Conservation (phyloP, 2,797 vertebrate species). For the Manis javanica region DNA sequence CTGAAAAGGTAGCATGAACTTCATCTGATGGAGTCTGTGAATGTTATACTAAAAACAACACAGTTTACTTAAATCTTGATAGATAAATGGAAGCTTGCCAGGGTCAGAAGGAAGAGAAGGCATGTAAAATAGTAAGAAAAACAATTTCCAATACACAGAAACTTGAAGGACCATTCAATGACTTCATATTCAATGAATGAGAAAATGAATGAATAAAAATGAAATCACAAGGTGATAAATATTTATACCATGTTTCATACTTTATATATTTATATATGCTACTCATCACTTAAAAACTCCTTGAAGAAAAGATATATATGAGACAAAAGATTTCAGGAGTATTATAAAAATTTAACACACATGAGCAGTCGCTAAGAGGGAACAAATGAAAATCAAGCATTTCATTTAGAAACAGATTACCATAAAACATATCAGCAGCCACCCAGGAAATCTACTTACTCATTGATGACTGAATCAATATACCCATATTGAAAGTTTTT, state of each 20-base stretch:
- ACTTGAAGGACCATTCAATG: not conserved
- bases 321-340: not conserved
- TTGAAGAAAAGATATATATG: not conserved
- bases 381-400: not conserved
- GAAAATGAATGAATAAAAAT: not conserved
- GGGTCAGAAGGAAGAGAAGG: not conserved
- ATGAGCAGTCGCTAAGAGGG: not conserved
- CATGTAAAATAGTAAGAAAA: not conserved
- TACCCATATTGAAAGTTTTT: not conserved
- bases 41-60: not conserved
- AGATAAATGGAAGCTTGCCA: not conserved
- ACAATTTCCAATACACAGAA: not conserved
- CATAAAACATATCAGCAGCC: not conserved
- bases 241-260: not conserved
- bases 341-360: constrained; percentile 26
- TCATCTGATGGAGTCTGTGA: not conserved
- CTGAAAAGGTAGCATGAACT: not conserved
- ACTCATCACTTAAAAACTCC: not conserved
- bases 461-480: not conserved
- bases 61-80: not conserved
- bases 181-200: not conserved
- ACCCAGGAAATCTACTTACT: not conserved
- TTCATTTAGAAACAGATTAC: constrained; percentile 23
- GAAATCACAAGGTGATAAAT: not conserved
- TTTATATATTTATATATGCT: not conserved